Percentiles rank a stretch among this genome's conserved stretches.
Evolutionary conservation across 2,113 vertebrate species (phyloP).

Genomic region (Phylloscopus trochilus): DNA sequence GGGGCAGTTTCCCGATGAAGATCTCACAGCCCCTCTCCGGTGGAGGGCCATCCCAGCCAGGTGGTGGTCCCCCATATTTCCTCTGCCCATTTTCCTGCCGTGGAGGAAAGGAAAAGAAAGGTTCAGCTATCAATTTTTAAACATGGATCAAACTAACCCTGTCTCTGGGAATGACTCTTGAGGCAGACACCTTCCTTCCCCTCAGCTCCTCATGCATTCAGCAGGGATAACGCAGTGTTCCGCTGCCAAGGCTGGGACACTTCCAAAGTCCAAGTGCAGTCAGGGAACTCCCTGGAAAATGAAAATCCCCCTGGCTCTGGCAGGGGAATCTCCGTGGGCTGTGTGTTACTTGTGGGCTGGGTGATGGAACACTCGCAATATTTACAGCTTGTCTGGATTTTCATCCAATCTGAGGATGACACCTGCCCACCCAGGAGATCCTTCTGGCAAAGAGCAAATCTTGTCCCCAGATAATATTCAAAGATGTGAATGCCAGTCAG

Average conservation of each 20-base stretch:
- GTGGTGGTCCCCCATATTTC: conserved; percentile 93
- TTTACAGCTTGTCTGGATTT: not conserved
- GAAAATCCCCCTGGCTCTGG: not conserved
- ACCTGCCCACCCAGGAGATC: not conserved
- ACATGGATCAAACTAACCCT: not conserved
- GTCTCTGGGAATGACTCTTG: not conserved
- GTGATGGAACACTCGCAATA: not conserved
- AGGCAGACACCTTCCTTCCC: not conserved
- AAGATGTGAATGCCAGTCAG: not conserved
- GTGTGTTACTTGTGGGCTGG: not conserved
- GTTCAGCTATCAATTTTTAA: not conserved
- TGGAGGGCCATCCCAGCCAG: conserved; percentile 86
- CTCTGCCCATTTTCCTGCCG: conserved; percentile 95
- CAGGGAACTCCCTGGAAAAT: not conserved
- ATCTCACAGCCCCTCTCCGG: conserved; percentile 96
- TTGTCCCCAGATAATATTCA: not conserved
- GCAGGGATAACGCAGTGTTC: not conserved
- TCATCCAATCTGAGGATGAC: not conserved
- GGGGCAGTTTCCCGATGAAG: conserved; percentile 94
- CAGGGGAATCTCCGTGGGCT: not conserved
- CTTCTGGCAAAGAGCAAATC: not conserved
- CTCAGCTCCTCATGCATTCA: not conserved
- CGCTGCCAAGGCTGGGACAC: not conserved
- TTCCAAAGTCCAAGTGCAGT: not conserved
- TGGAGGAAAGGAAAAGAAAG: not conserved